phyloP scores from a whole-genome alignment of 2,888 invertebrate species.

The Leptothorax acervorum region DNA sequence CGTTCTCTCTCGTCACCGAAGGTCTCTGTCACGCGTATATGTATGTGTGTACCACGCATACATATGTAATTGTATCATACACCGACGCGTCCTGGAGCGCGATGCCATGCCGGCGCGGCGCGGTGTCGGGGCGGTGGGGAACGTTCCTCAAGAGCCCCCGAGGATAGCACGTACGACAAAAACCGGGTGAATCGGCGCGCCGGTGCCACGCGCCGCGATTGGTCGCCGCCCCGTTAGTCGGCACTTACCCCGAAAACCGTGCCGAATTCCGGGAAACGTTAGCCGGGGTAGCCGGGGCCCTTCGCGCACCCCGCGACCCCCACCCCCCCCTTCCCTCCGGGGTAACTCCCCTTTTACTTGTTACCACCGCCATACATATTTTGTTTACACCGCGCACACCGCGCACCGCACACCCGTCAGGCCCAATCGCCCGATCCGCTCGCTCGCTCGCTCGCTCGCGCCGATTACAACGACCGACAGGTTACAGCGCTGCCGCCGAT shows the following conservation, averaged over 20 bases:
- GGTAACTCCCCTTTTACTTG: constrained; percentile 58
- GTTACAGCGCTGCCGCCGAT: constrained; percentile 53
- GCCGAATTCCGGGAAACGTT: constrained; percentile 68
- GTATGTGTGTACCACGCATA: not conserved
- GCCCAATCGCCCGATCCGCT: constrained; percentile 20
- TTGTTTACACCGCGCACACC: constrained; percentile 47
- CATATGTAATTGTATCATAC: not conserved
- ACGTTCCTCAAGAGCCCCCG: not conserved
- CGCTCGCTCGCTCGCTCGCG: constrained; percentile 24
- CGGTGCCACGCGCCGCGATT: constrained; percentile 47
- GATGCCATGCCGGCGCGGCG: not conserved
- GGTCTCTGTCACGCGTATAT: constrained; percentile 38
- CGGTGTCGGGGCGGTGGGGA: not conserved
- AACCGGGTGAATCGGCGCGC: constrained; percentile 57
- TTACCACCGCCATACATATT: constrained; percentile 53
- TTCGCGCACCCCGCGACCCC: constrained; percentile 53
- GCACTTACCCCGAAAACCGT: constrained; percentile 70
- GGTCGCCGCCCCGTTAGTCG: constrained; percentile 45
- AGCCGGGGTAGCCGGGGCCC: constrained; percentile 30
- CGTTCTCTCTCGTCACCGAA: constrained; percentile 36
- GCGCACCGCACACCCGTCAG: constrained; percentile 37
- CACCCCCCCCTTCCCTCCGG: constrained; percentile 29
- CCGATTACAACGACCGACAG: constrained; percentile 47
- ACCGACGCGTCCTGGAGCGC: not conserved
- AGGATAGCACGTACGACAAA: not conserved